These are phyloP conservation scores for Meriones psammophilus DNA, from an alignment of 2,797 vertebrate species.

Conservation along the genomic window DNA sequence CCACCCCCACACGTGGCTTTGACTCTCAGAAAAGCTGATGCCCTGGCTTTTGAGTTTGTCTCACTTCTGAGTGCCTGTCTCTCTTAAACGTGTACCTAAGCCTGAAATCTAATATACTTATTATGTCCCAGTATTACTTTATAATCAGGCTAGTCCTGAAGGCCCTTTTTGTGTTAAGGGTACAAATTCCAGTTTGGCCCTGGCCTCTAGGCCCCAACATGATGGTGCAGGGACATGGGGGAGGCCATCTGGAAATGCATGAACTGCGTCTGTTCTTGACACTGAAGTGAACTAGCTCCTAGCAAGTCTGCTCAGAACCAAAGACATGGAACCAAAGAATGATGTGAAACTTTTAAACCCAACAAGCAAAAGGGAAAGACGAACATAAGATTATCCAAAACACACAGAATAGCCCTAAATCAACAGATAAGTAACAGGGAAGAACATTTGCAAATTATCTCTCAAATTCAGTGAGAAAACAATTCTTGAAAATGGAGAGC, in stretches of 20 bases:
- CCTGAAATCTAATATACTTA: too few species aligned
- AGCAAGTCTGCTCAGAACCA: background rate
- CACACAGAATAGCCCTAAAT: background rate
- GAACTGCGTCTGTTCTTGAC: background rate
- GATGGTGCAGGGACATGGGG: too few species aligned
- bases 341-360: background rate
- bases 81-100: background rate
- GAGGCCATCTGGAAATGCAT: background rate
- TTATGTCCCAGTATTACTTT: background rate
- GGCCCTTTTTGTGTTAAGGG: background rate
- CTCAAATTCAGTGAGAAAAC: too few species aligned
- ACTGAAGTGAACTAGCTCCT: slow-evolving; percentile 4
- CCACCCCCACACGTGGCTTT: background rate
- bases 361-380: background rate
- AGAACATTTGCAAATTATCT: background rate
- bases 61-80: background rate
- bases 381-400: background rate
- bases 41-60: background rate
- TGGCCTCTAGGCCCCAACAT: background rate
- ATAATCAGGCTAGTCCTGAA: background rate
- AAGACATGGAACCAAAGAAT: background rate
- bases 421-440: background rate
- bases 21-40: background rate
- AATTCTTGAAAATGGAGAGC: background rate
- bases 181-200: background rate